Conservation (phyloP, 2,113 vertebrate species). For the Cryptotis parvus region DNA sequence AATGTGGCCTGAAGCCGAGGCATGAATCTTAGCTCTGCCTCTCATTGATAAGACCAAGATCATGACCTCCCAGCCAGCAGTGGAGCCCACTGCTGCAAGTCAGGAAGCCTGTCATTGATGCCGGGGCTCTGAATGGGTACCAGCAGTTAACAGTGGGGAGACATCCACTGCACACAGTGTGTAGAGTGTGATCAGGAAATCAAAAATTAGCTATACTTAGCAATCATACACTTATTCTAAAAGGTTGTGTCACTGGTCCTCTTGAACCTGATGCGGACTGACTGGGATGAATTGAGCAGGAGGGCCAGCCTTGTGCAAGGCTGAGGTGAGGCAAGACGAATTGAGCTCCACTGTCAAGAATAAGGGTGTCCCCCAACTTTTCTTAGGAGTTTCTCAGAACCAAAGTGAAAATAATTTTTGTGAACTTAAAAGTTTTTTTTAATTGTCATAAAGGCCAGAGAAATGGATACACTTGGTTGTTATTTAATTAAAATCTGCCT, state of each 20-base stretch:
- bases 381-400: not conserved
- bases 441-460: not conserved
- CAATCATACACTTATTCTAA: not conserved
- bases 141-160: not conserved
- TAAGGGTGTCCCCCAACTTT: not conserved
- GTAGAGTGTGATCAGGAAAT: not conserved
- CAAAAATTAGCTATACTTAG: not conserved
- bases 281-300: not conserved
- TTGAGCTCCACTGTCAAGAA: not conserved
- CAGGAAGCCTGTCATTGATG: not conserved
- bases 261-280: not conserved
- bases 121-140: not conserved
- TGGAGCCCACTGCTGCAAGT: not conserved
- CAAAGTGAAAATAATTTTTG: too few relatives aligned
- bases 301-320: not conserved
- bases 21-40: not conserved
- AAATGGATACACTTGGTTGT: not conserved
- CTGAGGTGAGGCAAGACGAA: not conserved
- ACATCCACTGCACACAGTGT: not conserved
- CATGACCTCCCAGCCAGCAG: not conserved
- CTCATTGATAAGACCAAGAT: not conserved
- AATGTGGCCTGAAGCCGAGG: not conserved
- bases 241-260: not conserved
- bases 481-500: constrained; percentile 17
- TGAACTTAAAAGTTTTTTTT: not conserved